Evolutionary conservation across 2,797 vertebrate genomes (phyloP), one percentile per base, ranked within the genome.

Genomic region (Microcaecilia unicolor): DNA sequence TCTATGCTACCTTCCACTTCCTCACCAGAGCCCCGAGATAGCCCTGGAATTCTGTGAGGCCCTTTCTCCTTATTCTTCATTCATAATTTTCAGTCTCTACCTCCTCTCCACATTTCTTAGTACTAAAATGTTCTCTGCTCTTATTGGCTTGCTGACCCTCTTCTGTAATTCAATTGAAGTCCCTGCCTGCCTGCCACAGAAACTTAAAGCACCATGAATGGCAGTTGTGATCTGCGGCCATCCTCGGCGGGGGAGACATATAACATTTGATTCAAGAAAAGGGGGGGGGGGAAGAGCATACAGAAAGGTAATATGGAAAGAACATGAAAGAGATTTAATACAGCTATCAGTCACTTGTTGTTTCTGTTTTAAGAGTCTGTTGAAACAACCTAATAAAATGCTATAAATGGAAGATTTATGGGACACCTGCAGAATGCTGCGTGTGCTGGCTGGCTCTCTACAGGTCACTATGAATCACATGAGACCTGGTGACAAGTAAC

Each of bases 361-460:
- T 66, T 76, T 63, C 62, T 72, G 70, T 58, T 80, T 77, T 80
- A 80, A 78, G 73, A 75, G 76, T 67, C 74, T 82, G 77, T 81
- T 80, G 77, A 80, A 80, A 80, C 73, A 82, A 81, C 77, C 81
- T 80, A 78, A 81, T 82, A 83, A 80, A 82, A 78, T 64, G 71
- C 61, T 76, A 76, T 83, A 82, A 82, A 78, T 7, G 18, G 15
- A 52, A 62, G 55, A 81, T 81, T 78, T 76, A 80, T 58, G 38
- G 25, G 48, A 50, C 56, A 65, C 64, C 71, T 76, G 59, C 54
- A 34, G 22, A 47, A 72, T 67, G 71, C 31, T 37, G 56, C n/a
- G n/a, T n/a, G n/a, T n/a, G n/a, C 62, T 74, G 32, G 25, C 58
- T 61, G 40, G 42, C 44, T 25, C 53, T 28, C 41, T 34, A 44